These are phyloP conservation scores for Heliothis subflexa DNA, from an alignment of 1,140 invertebrate genomes.

Conservation along the genomic window DNA sequence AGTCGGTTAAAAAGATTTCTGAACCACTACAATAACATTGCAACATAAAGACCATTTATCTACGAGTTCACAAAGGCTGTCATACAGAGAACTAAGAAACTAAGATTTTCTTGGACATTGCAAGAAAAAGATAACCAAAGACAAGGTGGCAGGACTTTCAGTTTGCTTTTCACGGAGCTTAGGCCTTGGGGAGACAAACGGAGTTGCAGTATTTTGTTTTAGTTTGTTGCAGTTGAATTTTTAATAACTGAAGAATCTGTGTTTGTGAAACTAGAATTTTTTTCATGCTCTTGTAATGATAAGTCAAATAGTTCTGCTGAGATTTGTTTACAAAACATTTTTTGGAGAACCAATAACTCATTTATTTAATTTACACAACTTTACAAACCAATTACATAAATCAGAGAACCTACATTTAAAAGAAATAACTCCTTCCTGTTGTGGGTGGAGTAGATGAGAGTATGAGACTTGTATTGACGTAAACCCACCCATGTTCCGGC, in stretches of 20 bases:
- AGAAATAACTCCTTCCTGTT: too few relatives aligned
- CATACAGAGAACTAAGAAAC: slow-evolving; percentile 16
- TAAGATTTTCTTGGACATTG: slow-evolving; percentile 18
- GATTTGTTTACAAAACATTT: too few relatives aligned
- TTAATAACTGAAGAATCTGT: background rate
- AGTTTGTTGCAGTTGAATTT: background rate
- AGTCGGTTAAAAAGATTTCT: slow-evolving; percentile 1
- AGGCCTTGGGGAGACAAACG: background rate
- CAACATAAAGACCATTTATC: slow-evolving; percentile 11
- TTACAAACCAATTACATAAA: too few relatives aligned
- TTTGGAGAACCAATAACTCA: too few relatives aligned
- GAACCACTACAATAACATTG: background rate
- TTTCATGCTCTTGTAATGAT: too few relatives aligned
- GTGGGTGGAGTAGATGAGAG: too few relatives aligned
- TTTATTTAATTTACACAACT: too few relatives aligned
- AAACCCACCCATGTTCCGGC: too few relatives aligned
- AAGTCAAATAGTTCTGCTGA: too few relatives aligned
- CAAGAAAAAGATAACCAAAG: slow-evolving; percentile 21
- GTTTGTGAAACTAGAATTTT: background rate
- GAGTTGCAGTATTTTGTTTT: background rate
- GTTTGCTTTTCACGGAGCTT: slow-evolving; percentile 26
- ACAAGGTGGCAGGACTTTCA: background rate
- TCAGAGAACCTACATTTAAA: too few relatives aligned
- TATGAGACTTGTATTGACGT: too few relatives aligned
- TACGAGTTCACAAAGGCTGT: slow-evolving; percentile 28